Conservation (phyloP, 2,113 vertebrate genomes). For the Ochotona curzoniae region DNA sequence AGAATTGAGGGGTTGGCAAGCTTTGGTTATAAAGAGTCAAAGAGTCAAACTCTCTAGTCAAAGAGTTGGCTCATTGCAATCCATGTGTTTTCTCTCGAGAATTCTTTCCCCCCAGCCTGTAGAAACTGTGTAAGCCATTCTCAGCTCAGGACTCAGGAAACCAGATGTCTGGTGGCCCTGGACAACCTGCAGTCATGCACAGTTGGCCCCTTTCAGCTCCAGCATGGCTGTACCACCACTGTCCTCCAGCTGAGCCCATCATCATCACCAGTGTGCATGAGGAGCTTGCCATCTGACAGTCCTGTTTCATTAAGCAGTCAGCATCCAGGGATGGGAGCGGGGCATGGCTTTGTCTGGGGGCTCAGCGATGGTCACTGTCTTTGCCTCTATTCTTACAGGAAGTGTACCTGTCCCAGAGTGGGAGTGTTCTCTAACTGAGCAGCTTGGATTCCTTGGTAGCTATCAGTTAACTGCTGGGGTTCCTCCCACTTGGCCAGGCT, state of each 20-base stretch:
- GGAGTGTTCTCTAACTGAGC: neutral
- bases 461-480: neutral
- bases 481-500: neutral
- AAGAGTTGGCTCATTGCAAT: neutral
- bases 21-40: neutral
- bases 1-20: neutral
- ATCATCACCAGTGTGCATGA: fast-evolving
- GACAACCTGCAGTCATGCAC: no score
- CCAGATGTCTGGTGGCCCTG: neutral
- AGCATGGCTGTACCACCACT: fast-evolving
- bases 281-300: neutral
- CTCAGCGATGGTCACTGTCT: neutral
- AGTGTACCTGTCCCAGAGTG: no score
- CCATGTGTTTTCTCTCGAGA: neutral
- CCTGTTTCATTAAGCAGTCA: neutral
- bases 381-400: neutral
- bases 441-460: neutral
- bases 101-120: neutral
- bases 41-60: no score
- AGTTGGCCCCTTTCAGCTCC: no score
- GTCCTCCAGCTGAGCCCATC: fast-evolving
- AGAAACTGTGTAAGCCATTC: neutral
- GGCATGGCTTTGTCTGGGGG: neutral
- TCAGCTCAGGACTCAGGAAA: neutral
- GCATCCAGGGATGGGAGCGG: neutral